Percentiles rank a stretch among this genome's conserved stretches.
phyloP scores from a whole-genome alignment of 2,797 vertebrate species.

The Danio aesculapii region DNA sequence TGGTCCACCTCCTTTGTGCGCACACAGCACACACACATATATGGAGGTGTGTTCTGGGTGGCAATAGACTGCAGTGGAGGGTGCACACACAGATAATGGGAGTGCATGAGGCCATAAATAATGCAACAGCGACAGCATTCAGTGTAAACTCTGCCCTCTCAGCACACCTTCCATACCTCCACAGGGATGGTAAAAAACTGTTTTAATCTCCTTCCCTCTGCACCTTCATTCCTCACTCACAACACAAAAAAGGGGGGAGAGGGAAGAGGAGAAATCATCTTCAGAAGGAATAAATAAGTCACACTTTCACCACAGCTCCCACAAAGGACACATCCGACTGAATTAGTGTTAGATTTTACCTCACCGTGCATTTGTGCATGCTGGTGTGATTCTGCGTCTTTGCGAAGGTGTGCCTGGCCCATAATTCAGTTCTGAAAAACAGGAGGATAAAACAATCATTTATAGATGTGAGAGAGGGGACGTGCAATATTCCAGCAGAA shows the following conservation, averaged over 20 bases:
- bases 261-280: slow-evolving; percentile 60
- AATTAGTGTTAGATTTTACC: slow-evolving; percentile 32
- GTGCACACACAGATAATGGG: slow-evolving; percentile 57
- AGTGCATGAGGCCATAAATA: slow-evolving; percentile 58
- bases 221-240: slow-evolving; percentile 43
- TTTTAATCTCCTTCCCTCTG: slow-evolving; percentile 66
- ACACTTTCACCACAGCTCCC: slow-evolving; percentile 51
- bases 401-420: slow-evolving; percentile 26
- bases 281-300: slow-evolving; percentile 62
- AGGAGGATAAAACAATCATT: slow-evolving; percentile 18
- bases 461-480: slow-evolving; percentile 10
- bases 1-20: slow-evolving; percentile 15
- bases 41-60: slow-evolving; percentile 19
- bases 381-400: slow-evolving; percentile 5
- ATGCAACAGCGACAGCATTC: slow-evolving; percentile 61
- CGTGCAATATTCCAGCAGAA: slow-evolving; percentile 1
- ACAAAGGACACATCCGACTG: slow-evolving; percentile 51
- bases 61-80: slow-evolving; percentile 20
- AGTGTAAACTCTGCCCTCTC: slow-evolving; percentile 74
- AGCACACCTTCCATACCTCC: slow-evolving; percentile 71
- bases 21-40: slow-evolving; percentile 26
- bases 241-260: slow-evolving; percentile 51
- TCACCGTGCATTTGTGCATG: slow-evolving; percentile 20
- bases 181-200: slow-evolving; percentile 64
- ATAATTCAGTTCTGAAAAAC: slow-evolving; percentile 22